Conservation (phyloP, 2,113 vertebrate species). For the Mus spicilegus region DNA sequence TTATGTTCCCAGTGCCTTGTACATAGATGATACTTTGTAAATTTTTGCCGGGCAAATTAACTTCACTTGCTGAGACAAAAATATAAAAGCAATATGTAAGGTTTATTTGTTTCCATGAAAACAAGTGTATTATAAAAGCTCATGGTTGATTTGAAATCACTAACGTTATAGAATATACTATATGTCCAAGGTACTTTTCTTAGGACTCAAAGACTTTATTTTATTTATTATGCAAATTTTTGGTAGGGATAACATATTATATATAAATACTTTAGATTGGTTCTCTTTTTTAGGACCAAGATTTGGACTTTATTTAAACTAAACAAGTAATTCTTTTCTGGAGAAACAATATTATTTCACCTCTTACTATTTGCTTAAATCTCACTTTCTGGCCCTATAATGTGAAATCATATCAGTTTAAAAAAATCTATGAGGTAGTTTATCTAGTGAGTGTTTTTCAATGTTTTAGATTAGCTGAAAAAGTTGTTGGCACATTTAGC, state of each 20-base stretch:
- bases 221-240: slow-evolving; percentile 4
- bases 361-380: slow-evolving; percentile 17
- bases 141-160: slow-evolving; percentile 10
- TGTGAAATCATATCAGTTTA: background rate
- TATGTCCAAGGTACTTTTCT: background rate
- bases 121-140: background rate
- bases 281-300: background rate
- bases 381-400: background rate
- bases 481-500: background rate
- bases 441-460: slow-evolving; percentile 30
- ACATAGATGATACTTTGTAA: background rate
- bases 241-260: background rate
- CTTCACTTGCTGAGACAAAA: background rate
- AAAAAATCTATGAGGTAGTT: background rate
- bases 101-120: background rate
- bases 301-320: background rate
- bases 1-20: background rate
- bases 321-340: slow-evolving; percentile 10
- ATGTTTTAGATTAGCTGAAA: slow-evolving; percentile 35
- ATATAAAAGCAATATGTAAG: background rate
- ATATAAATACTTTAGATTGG: background rate
- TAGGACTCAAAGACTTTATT: background rate
- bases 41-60: background rate
- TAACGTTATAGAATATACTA: slow-evolving; percentile 7
- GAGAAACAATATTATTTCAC: background rate